phyloP scores from a whole-genome alignment of 2,888 invertebrate species.

The Tipula unca region DNA sequence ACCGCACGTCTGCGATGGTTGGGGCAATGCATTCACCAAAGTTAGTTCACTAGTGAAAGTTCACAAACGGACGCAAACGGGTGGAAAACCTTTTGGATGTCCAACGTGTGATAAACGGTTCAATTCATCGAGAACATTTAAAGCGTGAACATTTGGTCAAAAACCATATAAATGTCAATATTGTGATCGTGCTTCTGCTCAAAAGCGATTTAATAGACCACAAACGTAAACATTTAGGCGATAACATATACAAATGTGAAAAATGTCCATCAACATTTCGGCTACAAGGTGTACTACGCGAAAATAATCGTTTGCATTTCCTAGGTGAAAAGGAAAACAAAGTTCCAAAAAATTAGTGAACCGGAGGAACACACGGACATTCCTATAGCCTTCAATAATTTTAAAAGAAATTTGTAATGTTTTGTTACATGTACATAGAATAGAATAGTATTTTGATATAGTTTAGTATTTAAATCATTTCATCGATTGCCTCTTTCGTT shows the following conservation, averaged over 20 bases:
- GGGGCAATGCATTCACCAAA: conserved; percentile 10
- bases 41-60: not conserved
- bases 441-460: no score
- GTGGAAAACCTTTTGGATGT: not conserved
- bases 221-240: not conserved
- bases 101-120: conserved; percentile 18
- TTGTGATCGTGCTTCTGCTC: not conserved
- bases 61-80: conserved; percentile 15
- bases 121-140: conserved; percentile 40
- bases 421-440: not conserved
- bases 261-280: not conserved
- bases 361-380: not conserved
- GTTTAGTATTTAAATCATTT: no score
- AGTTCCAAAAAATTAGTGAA: not conserved
- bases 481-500: no score
- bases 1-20: not conserved
- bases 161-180: not conserved
- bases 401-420: not conserved
- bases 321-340: not conserved
- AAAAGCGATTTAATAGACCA: not conserved
- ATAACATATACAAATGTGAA: not conserved
- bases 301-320: not conserved
- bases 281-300: not conserved
- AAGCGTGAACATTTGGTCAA: not conserved
- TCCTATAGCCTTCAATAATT: not conserved